Conservation (phyloP, 2,888 invertebrate species). For the Zygothrica quintamaculata region DNA sequence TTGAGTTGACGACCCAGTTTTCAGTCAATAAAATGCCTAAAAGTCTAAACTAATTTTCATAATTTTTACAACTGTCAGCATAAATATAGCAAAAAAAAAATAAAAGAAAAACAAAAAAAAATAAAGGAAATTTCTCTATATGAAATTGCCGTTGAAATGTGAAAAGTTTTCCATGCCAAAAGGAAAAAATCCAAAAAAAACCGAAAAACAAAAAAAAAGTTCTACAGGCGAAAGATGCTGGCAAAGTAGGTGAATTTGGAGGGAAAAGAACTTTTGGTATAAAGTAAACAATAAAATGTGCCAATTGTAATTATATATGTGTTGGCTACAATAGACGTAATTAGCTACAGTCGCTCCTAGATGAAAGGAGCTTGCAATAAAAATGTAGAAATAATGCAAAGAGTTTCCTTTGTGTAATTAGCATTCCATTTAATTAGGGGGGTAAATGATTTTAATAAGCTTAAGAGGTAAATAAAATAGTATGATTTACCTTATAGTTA, state of each 20-base stretch:
- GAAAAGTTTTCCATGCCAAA: conserved; percentile 65
- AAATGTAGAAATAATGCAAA: conserved; percentile 34
- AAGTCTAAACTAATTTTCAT: conserved; percentile 42
- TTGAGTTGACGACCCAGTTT: conserved; percentile 12
- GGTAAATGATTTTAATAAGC: conserved; percentile 6
- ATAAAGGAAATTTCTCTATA: conserved; percentile 48
- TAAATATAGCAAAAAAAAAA: conserved; percentile 48
- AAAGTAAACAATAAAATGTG: conserved; percentile 68
- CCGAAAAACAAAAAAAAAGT: conserved; percentile 14
- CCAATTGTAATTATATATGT: conserved; percentile 67
- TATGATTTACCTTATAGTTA: conserved; percentile 8
- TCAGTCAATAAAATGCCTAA: conserved; percentile 31
- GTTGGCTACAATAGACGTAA: conserved; percentile 48
- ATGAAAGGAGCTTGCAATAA: conserved; percentile 23
- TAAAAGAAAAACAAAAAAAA: conserved; percentile 41
- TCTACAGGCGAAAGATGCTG: conserved; percentile 1
- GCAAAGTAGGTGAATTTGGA: no score
- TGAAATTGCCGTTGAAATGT: conserved; percentile 55
- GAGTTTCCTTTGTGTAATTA: conserved; percentile 40
- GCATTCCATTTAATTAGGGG: conserved; percentile 47
- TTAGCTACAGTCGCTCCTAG: conserved; percentile 43
- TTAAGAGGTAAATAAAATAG: conserved; percentile 4
- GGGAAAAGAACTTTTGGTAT: conserved; percentile 53
- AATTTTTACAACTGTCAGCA: conserved; percentile 64
- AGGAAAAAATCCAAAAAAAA: conserved; percentile 9